Evolutionary conservation across 2,113 vertebrate species (phyloP), one percentile per base, ranked within the genome.

Genomic region (Embiotoca jacksoni): DNA sequence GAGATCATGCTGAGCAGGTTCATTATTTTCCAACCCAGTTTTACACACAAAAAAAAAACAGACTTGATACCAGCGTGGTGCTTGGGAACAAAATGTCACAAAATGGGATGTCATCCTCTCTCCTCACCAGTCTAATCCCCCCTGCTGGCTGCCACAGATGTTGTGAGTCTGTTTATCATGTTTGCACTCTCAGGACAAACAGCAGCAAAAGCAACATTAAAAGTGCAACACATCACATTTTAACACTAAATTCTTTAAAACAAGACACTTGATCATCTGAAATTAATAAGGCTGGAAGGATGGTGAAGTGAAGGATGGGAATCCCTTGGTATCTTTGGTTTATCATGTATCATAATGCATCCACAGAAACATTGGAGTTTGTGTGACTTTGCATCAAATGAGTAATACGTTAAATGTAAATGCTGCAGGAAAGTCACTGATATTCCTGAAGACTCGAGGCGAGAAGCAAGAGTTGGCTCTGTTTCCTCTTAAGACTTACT

Each of bases 1-100:
- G 55, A 78, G 41, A 57, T 80, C 77, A 52, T n/a, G 62, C 77
- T 69, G 74, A 69, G 76, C 56, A 65, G 57, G 73, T 80, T 88
- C 80, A 74, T 72, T 80, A 75, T 78, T 86, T 86, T 75, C 65
- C 81, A 63, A 62, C 35, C 56, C 44, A 53, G 30, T 80, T 70
- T 59, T 54, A 31, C 13, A 31, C 23, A 14, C 52, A 72, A 59
- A 47, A 10, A 32, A 31, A 67, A 7, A 23, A 23, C 23, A 13
- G 23, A 37, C 39, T 71, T 62, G 37, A 54, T 57, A 71, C n/a
- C 73, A 85, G 54, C n/a, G 0, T 78, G 71, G 6, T 71, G 65
- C 71, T 63, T 47, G 49, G 49, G 71, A 82, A 75, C 31, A 71
- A 78, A 78, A 72, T 75, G 75, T 84, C 71, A 72, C 52, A 63